Percentiles rank a stretch among this genome's conserved stretches.
These are phyloP conservation scores for Crocodylus rhombifer DNA, from an alignment of 2,797 vertebrate species.

Conservation along the genomic window DNA sequence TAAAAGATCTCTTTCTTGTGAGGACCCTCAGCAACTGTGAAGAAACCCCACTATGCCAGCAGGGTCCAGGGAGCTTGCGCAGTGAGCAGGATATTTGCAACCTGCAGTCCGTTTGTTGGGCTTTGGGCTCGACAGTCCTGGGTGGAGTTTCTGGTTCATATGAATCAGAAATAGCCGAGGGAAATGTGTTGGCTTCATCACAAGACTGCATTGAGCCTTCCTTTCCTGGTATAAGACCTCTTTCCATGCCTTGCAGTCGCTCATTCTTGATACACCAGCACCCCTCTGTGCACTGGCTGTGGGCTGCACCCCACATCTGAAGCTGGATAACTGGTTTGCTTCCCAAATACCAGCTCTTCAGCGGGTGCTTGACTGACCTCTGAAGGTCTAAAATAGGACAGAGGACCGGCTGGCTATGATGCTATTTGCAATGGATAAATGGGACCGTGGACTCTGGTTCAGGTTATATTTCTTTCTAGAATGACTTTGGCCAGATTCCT, in stretches of 20 bases:
- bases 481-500: neutral
- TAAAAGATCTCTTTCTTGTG: rapidly evolving
- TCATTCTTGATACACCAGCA: neutral
- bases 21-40: neutral
- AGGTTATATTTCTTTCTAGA: no score
- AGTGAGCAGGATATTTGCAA: neutral
- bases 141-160: neutral
- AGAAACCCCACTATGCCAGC: neutral
- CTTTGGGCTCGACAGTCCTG: neutral
- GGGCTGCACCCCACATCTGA: neutral
- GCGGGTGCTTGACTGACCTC: neutral
- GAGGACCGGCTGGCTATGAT: neutral
- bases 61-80: neutral
- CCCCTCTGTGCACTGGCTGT: neutral
- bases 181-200: neutral
- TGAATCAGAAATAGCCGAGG: neutral
- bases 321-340: neutral
- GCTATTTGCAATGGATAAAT: neutral
- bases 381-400: neutral
- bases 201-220: neutral
- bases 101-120: neutral
- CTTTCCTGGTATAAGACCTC: neutral
- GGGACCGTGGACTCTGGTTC: neutral
- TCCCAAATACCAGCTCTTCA: neutral
- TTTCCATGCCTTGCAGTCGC: neutral